A percentile compares a stretch with the other conserved stretches of the same genome.
These are phyloP conservation scores for Ceratosolen solmsi DNA, from an alignment of 1,140 invertebrate species.

Conservation along the genomic window DNA sequence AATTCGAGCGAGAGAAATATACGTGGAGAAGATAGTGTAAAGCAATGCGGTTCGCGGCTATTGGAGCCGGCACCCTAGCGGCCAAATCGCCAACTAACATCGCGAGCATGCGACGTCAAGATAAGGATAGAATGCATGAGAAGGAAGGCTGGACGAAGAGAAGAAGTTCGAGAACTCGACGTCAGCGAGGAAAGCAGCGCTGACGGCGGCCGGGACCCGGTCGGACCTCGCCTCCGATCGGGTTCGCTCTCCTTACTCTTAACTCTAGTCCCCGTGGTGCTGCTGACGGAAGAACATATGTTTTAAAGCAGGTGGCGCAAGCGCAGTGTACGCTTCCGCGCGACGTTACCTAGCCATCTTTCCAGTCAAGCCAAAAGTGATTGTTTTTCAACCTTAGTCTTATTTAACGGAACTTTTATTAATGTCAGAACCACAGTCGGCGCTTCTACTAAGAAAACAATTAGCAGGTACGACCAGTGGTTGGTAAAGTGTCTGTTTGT, in stretches of 20 bases:
- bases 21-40: too few relatives aligned
- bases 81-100: background rate
- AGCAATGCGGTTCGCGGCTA: too few relatives aligned
- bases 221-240: background rate
- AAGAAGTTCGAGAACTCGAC: background rate
- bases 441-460: slow-evolving; percentile 95
- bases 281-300: slow-evolving; percentile 71
- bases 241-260: background rate
- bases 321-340: slow-evolving; percentile 67
- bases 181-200: too few relatives aligned
- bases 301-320: slow-evolving; percentile 67
- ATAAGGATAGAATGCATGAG: background rate
- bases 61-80: too few relatives aligned
- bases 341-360: slow-evolving; percentile 70
- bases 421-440: slow-evolving; percentile 96
- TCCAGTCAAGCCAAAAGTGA: slow-evolving; percentile 71
- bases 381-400: slow-evolving; percentile 73
- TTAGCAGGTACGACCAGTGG: slow-evolving; percentile 83
- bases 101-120: too few relatives aligned
- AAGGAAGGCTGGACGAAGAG: background rate
- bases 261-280: slow-evolving; percentile 56
- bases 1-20: too few relatives aligned
- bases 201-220: background rate
- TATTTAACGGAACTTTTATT: slow-evolving; percentile 77
- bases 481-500: background rate